phyloP scores from a whole-genome alignment of 2,888 invertebrate genomes.

The Allacma fusca region DNA sequence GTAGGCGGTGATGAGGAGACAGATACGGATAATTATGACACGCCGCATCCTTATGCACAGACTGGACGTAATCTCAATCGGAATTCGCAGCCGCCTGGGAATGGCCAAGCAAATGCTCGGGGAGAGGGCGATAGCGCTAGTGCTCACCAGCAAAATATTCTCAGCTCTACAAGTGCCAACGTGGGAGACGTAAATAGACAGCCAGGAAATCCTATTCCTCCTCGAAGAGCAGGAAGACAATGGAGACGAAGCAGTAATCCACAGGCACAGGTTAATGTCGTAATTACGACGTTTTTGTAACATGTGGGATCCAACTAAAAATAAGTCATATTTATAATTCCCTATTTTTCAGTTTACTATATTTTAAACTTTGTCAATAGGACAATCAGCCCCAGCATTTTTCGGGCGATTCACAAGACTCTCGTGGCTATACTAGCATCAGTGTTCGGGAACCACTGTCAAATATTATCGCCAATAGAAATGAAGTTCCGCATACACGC shows the following conservation, averaged over 20 bases:
- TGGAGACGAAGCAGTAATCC: constrained; percentile 57
- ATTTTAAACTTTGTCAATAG: constrained; percentile 19
- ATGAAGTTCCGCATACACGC: constrained; percentile 64
- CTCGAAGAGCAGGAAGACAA: constrained; percentile 56
- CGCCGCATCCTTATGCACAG: constrained; percentile 56
- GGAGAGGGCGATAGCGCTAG: not conserved
- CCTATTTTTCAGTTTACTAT: no score
- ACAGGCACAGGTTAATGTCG: not conserved
- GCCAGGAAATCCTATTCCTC: constrained; percentile 56
- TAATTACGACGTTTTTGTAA: not conserved
- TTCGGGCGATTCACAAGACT: constrained; percentile 90
- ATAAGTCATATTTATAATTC: no score
- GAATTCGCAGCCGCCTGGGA: not conserved
- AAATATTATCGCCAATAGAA: constrained; percentile 67
- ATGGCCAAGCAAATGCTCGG: not conserved
- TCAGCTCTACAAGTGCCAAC: constrained; percentile 25
- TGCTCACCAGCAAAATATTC: not conserved
- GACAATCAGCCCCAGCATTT: constrained; percentile 66
- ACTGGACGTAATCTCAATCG: constrained; percentile 19
- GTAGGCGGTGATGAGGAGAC: constrained; percentile 47
- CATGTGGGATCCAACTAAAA: constrained; percentile 6
- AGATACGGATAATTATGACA: constrained; percentile 62
- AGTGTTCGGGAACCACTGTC: constrained; percentile 89
- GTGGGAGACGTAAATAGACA: constrained; percentile 20
- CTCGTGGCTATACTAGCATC: constrained; percentile 88